These are phyloP conservation scores for Fregetta grallaria DNA, from an alignment of 2,113 vertebrate species.

Conservation along the genomic window DNA sequence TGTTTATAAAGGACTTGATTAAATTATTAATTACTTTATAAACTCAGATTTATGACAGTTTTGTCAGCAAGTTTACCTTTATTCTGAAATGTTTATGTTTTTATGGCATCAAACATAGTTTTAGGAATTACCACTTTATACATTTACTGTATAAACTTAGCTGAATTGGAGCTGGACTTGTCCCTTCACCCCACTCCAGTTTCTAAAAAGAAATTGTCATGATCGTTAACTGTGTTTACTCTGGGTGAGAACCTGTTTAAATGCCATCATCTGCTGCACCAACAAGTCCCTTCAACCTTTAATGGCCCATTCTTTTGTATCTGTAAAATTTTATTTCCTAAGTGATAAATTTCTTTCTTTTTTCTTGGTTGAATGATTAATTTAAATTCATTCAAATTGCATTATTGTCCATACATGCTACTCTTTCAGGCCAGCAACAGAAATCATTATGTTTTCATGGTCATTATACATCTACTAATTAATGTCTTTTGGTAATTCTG, in stretches of 20 bases:
- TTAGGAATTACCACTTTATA: not conserved
- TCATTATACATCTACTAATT: not conserved
- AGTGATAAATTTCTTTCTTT: not conserved
- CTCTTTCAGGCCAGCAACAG: not conserved
- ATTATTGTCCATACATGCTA: not conserved
- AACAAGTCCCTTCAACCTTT: not conserved
- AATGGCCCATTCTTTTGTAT: not conserved
- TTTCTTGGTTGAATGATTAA: not conserved
- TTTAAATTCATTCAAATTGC: not conserved
- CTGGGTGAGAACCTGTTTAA: not conserved
- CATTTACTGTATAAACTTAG: not conserved
- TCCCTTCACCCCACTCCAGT: not conserved
- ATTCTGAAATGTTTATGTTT: not conserved
- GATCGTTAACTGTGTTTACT: not conserved
- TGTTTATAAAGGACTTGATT: not conserved
- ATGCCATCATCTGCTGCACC: not conserved
- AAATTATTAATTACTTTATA: not conserved
- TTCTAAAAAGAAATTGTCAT: not conserved
- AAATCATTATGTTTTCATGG: not conserved
- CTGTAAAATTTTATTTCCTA: not conserved
- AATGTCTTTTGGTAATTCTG: not conserved
- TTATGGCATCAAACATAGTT: not conserved
- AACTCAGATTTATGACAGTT: not conserved
- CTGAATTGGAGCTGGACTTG: not conserved
- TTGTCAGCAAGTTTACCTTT: not conserved